Conservation (phyloP, 2,888 invertebrate genomes). For the Macrophya alboannulata region DNA sequence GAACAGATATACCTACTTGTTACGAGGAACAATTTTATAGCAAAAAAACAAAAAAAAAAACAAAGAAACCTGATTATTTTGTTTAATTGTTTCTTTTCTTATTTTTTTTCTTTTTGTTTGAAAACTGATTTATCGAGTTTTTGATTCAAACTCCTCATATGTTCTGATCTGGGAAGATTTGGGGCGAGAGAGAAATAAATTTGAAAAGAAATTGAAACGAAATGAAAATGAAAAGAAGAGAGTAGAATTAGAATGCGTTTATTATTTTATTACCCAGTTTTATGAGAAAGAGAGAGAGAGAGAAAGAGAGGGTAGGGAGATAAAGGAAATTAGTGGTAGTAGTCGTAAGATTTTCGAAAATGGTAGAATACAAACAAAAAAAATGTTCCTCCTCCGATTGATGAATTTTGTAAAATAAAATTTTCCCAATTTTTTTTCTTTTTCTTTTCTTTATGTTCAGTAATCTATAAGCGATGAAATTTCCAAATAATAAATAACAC, state of each 20-base stretch:
- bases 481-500: not conserved
- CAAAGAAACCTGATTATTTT: too few relatives aligned
- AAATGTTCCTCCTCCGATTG: not conserved
- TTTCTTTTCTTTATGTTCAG: not conserved
- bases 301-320: not conserved
- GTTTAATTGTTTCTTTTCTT: not conserved
- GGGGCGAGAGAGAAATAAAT: not conserved
- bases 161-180: not conserved
- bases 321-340: not conserved
- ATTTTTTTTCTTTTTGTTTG: not conserved
- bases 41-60: not conserved
- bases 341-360: not conserved
- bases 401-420: not conserved
- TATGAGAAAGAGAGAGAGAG: not conserved
- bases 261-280: not conserved
- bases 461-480: not conserved
- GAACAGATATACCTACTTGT: too few relatives aligned
- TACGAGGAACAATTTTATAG: not conserved
- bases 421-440: not conserved
- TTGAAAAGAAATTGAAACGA: not conserved
- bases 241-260: not conserved
- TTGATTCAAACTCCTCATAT: not conserved
- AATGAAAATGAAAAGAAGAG: not conserved
- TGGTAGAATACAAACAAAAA: not conserved
- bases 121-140: not conserved